These are phyloP conservation scores for Brienomyrus longianalis DNA, from an alignment of 2,113 vertebrate genomes.

Conservation along the genomic window DNA sequence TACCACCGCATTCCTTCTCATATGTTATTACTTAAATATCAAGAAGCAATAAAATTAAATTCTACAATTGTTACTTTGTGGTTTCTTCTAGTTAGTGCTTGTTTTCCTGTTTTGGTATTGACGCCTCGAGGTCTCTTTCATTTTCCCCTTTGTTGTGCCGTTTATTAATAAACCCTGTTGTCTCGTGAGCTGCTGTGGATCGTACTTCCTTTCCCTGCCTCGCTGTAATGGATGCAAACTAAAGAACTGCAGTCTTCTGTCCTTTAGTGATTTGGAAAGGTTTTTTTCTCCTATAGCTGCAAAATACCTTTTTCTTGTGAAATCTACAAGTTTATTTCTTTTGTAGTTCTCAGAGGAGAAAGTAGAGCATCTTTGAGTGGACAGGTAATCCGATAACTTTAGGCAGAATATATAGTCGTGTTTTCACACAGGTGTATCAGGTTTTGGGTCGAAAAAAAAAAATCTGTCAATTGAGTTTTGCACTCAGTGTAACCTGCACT, in stretches of 20 bases:
- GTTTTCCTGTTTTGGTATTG: neutral
- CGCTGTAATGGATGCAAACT: neutral
- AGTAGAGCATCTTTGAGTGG: neutral
- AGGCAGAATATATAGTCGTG: neutral
- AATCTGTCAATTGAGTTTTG: constrained; percentile 70
- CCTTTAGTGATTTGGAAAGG: neutral
- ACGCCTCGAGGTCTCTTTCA: neutral
- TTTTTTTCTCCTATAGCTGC: neutral
- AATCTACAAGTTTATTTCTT: neutral
- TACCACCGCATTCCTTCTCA: too few relatives aligned
- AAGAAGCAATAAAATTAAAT: too few relatives aligned
- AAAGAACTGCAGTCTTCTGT: neutral
- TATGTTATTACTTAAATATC: too few relatives aligned
- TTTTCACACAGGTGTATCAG: neutral
- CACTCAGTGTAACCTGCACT: neutral
- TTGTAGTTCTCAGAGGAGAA: neutral
- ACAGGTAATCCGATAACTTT: neutral
- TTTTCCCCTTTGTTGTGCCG: too few relatives aligned
- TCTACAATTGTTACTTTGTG: neutral
- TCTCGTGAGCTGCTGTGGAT: too few relatives aligned
- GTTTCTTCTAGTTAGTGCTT: neutral
- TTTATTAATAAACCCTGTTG: too few relatives aligned
- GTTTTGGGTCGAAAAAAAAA: neutral
- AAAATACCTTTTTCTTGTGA: neutral
- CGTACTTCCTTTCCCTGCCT: too few relatives aligned